phyloP scores from a whole-genome alignment of 1,140 invertebrate species.

The Nephila pilipes region DNA sequence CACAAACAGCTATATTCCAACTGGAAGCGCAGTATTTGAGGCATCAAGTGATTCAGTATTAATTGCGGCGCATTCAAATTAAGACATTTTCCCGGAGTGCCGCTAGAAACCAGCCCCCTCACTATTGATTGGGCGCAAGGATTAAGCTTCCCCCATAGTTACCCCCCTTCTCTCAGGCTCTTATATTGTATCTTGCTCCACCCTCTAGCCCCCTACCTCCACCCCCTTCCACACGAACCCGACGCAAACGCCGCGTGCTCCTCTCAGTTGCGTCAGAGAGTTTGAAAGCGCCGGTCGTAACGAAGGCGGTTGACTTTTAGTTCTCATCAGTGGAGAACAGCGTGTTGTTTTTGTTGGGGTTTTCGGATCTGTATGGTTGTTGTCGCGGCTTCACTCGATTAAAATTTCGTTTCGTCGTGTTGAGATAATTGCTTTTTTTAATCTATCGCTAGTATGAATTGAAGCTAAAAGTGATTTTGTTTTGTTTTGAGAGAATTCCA shows the following conservation, averaged over 20 bases:
- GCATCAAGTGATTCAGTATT: slow-evolving; percentile 77
- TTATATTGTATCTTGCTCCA: slow-evolving; percentile 61
- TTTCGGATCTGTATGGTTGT: neutral
- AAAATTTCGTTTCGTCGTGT: neutral
- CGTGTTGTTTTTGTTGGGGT: slow-evolving; percentile 26
- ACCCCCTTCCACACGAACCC: neutral
- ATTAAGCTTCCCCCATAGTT: slow-evolving; percentile 43
- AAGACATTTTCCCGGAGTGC: slow-evolving; percentile 74
- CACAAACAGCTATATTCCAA: slow-evolving; percentile 56
- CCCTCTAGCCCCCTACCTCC: slow-evolving; percentile 30
- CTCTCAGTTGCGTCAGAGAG: slow-evolving; percentile 73
- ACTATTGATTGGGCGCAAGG: slow-evolving; percentile 76
- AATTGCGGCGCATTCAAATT: slow-evolving; percentile 77
- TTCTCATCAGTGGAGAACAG: neutral
- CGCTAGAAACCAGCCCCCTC: slow-evolving; percentile 58
- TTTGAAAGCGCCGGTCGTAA: slow-evolving; percentile 46
- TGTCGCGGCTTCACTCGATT: neutral
- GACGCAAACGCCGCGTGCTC: slow-evolving; percentile 53
- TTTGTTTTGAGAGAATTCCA: no score
- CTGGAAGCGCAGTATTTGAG: slow-evolving; percentile 44
- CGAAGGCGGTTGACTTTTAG: neutral
- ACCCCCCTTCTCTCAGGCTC: slow-evolving; percentile 41
- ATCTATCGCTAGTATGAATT: no score
- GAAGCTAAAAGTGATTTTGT: no score
- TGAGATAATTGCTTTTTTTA: neutral